These are phyloP conservation scores for Mantis religiosa DNA, from an alignment of 2,888 invertebrate species.

Conservation along the genomic window DNA sequence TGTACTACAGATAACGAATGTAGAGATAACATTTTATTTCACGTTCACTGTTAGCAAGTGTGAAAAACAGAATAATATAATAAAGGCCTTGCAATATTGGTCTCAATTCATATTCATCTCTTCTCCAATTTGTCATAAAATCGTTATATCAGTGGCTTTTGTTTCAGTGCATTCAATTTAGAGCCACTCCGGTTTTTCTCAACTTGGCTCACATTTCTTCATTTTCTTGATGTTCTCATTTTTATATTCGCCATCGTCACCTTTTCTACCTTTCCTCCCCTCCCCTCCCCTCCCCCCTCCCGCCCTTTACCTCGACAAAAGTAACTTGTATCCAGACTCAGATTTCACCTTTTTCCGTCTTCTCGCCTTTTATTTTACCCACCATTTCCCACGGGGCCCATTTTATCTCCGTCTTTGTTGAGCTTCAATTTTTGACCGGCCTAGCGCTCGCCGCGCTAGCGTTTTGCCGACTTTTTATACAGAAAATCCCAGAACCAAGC, in stretches of 20 bases:
- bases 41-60: no score
- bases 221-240: constrained; percentile 18
- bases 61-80: no score
- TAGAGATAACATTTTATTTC: no score
- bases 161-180: neutral
- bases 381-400: constrained; percentile 23
- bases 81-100: neutral
- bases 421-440: constrained; percentile 28
- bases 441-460: neutral
- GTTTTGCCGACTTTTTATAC: constrained; percentile 7
- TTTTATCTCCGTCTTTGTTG: constrained; percentile 25
- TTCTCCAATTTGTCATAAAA: neutral
- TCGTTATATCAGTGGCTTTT: neutral
- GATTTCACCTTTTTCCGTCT: neutral
- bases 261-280: constrained; percentile 1
- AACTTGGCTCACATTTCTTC: constrained; percentile 13
- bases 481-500: constrained; percentile 3
- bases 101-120: neutral
- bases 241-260: constrained; percentile 16
- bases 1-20: no score
- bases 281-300: neutral
- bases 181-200: neutral
- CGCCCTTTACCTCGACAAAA: neutral
- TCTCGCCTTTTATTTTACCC: constrained; percentile 12
- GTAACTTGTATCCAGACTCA: neutral